Evolutionary conservation across 2,113 vertebrate genomes (phyloP).

Genomic region (Balaeniceps rex): DNA sequence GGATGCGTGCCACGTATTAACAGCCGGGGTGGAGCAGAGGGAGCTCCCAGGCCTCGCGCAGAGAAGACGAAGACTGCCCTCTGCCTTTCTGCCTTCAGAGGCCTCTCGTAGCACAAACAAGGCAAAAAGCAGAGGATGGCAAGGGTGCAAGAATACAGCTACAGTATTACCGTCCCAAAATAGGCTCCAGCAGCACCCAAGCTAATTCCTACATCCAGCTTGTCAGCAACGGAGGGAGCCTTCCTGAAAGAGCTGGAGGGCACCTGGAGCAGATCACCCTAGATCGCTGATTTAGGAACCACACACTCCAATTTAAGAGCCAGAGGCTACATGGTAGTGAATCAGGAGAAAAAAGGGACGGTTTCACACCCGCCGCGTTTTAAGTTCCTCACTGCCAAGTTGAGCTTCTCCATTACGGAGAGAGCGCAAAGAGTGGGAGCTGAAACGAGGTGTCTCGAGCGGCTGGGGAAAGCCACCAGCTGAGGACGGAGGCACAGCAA

Average conservation of each 20-base stretch:
- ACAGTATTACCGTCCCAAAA: not conserved
- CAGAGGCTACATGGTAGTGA: not conserved
- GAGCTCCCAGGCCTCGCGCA: not conserved
- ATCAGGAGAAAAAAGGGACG: not conserved
- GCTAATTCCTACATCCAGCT: not conserved
- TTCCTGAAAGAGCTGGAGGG: not conserved
- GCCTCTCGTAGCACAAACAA: not conserved
- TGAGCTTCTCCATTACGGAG: fast-evolving
- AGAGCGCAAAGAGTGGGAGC: not conserved
- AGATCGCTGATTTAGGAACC: not conserved
- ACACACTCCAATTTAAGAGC: not conserved
- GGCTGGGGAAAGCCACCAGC: not conserved
- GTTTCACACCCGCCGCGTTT: fast-evolving
- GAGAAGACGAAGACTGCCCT: slow-evolving; percentile 50
- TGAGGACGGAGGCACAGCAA: not conserved
- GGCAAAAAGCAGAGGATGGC: not conserved
- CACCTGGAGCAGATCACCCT: not conserved
- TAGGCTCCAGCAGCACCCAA: not conserved
- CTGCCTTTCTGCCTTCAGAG: slow-evolving; percentile 43
- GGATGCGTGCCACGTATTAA: slow-evolving; percentile 11
- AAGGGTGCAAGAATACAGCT: not conserved
- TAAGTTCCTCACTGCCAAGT: not conserved
- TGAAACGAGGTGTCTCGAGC: not conserved
- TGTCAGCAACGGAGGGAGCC: fast-evolving
- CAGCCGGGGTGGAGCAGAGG: not conserved